A percentile compares a stretch with the other conserved stretches of the same genome.
phyloP scores from a whole-genome alignment of 2,113 vertebrate genomes.

The Ceyx margarethae region DNA sequence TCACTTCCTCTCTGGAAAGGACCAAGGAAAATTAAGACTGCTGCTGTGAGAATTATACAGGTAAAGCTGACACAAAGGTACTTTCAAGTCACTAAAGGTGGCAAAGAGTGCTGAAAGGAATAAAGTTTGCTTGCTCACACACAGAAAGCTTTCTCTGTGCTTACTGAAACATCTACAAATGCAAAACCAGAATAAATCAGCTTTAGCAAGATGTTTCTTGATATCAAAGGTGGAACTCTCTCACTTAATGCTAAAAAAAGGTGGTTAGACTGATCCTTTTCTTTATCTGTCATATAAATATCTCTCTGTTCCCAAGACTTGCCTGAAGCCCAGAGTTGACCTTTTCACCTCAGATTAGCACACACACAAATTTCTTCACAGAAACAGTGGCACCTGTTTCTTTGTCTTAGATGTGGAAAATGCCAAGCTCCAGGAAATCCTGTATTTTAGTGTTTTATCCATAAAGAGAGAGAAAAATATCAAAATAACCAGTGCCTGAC shows the following conservation, averaged over 20 bases:
- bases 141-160: neutral
- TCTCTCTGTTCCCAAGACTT: neutral
- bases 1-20: neutral
- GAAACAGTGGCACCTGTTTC: neutral
- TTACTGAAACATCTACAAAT: neutral
- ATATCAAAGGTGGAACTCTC: neutral
- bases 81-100: neutral
- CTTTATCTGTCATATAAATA: neutral
- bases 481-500: neutral
- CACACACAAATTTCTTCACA: neutral
- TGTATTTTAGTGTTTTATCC: neutral
- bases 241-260: neutral
- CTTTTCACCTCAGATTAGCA: neutral
- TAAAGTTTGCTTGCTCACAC: neutral
- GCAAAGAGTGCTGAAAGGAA: neutral
- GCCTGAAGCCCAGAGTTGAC: neutral
- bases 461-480: neutral
- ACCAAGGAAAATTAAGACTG: neutral
- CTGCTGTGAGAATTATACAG: neutral
- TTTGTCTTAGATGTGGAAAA: neutral
- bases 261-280: neutral
- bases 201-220: neutral
- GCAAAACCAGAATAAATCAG: neutral
- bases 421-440: neutral
- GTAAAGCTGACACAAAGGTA: neutral